A percentile compares a stretch with the other conserved stretches of the same genome.
These are phyloP conservation scores for Psilopsiagon aurifrons DNA, from an alignment of 2,113 vertebrate genomes.

Conservation along the genomic window DNA sequence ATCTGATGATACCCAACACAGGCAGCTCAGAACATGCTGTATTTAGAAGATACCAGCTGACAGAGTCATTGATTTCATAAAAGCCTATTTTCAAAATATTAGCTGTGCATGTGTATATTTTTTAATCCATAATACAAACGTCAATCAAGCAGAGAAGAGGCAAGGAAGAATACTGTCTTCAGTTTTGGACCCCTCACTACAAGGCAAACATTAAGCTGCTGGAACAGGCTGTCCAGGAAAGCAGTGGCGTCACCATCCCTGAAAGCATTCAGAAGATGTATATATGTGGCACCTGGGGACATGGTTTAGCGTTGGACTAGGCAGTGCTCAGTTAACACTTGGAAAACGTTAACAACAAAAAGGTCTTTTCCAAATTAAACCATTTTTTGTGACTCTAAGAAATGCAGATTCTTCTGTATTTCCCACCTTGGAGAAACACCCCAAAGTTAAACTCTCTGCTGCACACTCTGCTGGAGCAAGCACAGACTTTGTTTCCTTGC, in stretches of 20 bases:
- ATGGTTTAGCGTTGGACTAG: not conserved
- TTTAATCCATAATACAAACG: not conserved
- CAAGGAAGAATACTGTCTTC: not conserved
- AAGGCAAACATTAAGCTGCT: not conserved
- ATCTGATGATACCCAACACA: not conserved
- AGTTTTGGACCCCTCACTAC: not conserved
- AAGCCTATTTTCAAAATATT: not conserved
- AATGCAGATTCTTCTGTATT: not conserved
- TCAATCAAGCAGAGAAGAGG: not conserved
- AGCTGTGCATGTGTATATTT: accelerated
- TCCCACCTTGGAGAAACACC: not conserved
- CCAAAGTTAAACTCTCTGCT: not conserved
- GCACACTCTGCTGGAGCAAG: not conserved
- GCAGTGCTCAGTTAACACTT: not conserved
- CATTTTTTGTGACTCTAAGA: not conserved
- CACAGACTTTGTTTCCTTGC: not conserved
- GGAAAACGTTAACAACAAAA: not conserved
- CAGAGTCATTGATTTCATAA: not conserved
- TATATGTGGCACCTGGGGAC: not conserved
- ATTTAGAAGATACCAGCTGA: not conserved
- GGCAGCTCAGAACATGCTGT: not conserved
- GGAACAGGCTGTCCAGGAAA: not conserved
- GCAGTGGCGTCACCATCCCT: not conserved
- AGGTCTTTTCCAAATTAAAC: not conserved
- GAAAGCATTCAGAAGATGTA: not conserved